Base-by-base conservation (phyloP, 23 tunicate genomes). In the Phallusia fumigata region DNA sequence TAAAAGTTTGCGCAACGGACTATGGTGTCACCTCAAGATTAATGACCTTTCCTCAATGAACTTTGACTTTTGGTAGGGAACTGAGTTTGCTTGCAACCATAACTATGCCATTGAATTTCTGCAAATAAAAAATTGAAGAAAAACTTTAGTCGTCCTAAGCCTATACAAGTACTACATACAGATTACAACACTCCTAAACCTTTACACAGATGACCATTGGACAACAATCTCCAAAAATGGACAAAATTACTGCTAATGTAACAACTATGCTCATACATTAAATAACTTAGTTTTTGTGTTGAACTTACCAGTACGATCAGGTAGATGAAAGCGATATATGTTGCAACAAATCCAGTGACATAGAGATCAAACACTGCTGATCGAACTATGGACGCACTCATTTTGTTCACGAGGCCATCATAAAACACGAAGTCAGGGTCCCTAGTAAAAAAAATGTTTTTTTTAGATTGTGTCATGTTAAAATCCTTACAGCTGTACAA, bases 361-460 rank as follows among this genome's bases (percentile, higher is more conserved):
- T 92, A 92, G 30, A 92, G 88, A 76, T 92, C 97, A 69, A 92
- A 92, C 31, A 87, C 97, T 35, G 97, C 97, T 0, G 97, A 86
- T 24, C 97, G 72, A 0, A 92, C 97, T 18, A 92, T 84, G 64
- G 91, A 87, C 13, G 97, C 97, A 65, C 97, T 92, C 97, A 92
- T 92, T 34, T 64, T 58, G 22, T 72, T 3, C 78, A 35, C 32
- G 6, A 87, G 76, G 2, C 88, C 88, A 81, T 92, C 91, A 73
- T 92, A 92, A 36, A 92, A 83, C 50, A 92, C 52, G 35, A 92
- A 87, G 35, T 92, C 97, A 12, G 97, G 97, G 65, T 92, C 97
- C 65, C 97, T 92, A 40, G 47, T 3, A 40, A 5, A 40, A 40
- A 40, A 40, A 40, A 5, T 3, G 47, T 40, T 40, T 40, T 3